These are phyloP conservation scores for Alligator mississippiensis DNA, from an alignment of 2,113 vertebrate genomes.

Conservation along the genomic window DNA sequence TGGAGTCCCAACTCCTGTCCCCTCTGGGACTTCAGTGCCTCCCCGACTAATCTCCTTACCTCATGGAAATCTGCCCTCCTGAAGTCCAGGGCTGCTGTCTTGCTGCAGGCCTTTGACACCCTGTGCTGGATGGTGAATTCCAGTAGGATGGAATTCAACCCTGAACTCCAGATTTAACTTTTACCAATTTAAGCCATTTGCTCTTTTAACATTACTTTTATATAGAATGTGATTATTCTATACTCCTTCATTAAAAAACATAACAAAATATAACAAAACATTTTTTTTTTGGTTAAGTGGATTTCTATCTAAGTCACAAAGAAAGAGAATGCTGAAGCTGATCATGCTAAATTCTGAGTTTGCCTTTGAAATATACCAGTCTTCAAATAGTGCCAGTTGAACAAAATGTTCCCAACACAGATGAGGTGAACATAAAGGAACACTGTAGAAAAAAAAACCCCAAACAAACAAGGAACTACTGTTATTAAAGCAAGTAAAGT, in stretches of 20 bases:
- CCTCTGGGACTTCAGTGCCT: too few relatives aligned
- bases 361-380: not conserved
- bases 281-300: not conserved
- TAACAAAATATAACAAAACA: too few relatives aligned
- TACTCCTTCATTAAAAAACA: not conserved
- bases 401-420: not conserved
- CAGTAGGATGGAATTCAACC: not conserved
- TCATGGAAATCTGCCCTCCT: too few relatives aligned
- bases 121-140: too few relatives aligned
- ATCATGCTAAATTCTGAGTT: not conserved
- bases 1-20: too few relatives aligned
- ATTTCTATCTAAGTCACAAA: conserved; percentile 8
- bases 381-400: not conserved
- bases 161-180: not conserved
- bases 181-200: not conserved
- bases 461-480: rapidly evolving
- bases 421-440: not conserved
- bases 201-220: not conserved
- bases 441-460: not conserved
- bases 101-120: too few relatives aligned
- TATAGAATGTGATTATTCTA: not conserved
- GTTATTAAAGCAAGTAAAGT: not conserved
- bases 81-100: too few relatives aligned
- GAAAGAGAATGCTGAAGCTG: not conserved
- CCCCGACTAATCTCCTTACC: too few relatives aligned